Evolutionary conservation across 2,888 invertebrate genomes (phyloP).

Genomic region (Pasiphila rectangulata): DNA sequence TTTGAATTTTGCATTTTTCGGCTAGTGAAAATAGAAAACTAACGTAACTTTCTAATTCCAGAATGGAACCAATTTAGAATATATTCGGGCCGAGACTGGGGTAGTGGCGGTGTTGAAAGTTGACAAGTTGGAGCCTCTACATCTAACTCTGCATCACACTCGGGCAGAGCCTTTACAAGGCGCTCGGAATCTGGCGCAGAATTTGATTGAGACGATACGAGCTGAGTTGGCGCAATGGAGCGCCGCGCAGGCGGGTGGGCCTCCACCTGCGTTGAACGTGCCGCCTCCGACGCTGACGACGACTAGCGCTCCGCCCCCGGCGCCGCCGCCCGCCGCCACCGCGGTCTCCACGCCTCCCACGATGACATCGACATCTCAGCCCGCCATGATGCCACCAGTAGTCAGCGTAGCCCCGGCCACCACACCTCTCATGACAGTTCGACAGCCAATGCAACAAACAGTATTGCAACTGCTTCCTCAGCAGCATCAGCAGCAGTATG

Average conservation of each 20-base stretch:
- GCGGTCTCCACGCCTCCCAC: slow-evolving; percentile 59
- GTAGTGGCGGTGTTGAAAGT: slow-evolving; percentile 87
- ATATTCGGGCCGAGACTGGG: slow-evolving; percentile 89
- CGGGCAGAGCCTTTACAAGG: slow-evolving; percentile 84
- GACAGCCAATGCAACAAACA: slow-evolving; percentile 56
- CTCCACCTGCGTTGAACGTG: slow-evolving; percentile 62
- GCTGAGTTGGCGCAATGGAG: slow-evolving; percentile 73
- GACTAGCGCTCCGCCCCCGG: slow-evolving; percentile 57
- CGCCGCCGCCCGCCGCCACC: slow-evolving; percentile 56
- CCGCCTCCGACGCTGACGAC: slow-evolving; percentile 66
- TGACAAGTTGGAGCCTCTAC: slow-evolving; percentile 85
- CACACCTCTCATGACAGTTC: slow-evolving; percentile 70
- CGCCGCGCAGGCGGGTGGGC: slow-evolving; percentile 62
- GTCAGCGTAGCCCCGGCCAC: slow-evolving; percentile 66
- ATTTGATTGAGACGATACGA: slow-evolving; percentile 89
- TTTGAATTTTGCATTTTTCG: slow-evolving; percentile 11
- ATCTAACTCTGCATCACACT: slow-evolving; percentile 88
- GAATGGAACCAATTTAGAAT: slow-evolving; percentile 86
- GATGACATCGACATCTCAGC: slow-evolving; percentile 55
- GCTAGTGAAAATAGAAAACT: neutral
- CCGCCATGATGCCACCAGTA: slow-evolving; percentile 60
- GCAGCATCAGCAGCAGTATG: slow-evolving; percentile 68
- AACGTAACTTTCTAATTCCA: slow-evolving; percentile 51
- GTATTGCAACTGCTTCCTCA: slow-evolving; percentile 69
- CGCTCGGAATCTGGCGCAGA: slow-evolving; percentile 87